A percentile compares a stretch with the other conserved stretches of the same genome.
Evolutionary conservation across 2,888 invertebrate species (phyloP).

Genomic region (Yponomeuta cagnagella): DNA sequence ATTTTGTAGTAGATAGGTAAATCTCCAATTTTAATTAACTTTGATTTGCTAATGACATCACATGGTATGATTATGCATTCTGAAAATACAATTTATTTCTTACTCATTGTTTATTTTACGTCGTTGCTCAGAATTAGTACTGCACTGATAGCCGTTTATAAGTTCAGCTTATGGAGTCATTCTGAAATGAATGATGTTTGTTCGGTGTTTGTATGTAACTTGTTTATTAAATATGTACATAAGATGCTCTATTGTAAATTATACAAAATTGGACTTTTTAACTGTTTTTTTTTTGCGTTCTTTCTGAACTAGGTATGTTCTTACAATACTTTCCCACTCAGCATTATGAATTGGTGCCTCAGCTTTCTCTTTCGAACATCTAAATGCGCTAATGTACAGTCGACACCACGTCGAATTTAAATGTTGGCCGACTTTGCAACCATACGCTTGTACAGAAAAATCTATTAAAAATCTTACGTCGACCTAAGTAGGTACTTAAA

Average conservation of each 20-base stretch:
- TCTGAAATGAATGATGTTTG: slow-evolving; percentile 7
- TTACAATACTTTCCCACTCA: too few relatives aligned
- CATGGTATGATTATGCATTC: background rate
- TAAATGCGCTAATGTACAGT: too few relatives aligned
- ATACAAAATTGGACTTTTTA: slow-evolving; percentile 34
- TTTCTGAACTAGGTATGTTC: background rate
- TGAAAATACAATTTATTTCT: background rate
- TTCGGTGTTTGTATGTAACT: slow-evolving; percentile 20
- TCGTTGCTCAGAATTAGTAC: background rate
- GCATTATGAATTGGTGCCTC: too few relatives aligned
- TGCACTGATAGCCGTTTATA: background rate
- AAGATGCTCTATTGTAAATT: slow-evolving; percentile 47
- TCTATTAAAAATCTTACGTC: too few relatives aligned
- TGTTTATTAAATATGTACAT: slow-evolving; percentile 24
- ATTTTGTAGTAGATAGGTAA: background rate
- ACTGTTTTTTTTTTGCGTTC: background rate
- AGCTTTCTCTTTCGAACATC: too few relatives aligned
- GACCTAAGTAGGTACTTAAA: too few relatives aligned
- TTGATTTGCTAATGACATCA: too few relatives aligned
- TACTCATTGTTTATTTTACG: background rate
- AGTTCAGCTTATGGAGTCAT: background rate
- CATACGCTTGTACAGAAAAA: too few relatives aligned
- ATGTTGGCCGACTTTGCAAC: too few relatives aligned
- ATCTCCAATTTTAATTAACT: too few relatives aligned
- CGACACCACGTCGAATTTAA: too few relatives aligned